phyloP scores from a whole-genome alignment of 2,113 vertebrate species.

The Dendrocopos noguchii region DNA sequence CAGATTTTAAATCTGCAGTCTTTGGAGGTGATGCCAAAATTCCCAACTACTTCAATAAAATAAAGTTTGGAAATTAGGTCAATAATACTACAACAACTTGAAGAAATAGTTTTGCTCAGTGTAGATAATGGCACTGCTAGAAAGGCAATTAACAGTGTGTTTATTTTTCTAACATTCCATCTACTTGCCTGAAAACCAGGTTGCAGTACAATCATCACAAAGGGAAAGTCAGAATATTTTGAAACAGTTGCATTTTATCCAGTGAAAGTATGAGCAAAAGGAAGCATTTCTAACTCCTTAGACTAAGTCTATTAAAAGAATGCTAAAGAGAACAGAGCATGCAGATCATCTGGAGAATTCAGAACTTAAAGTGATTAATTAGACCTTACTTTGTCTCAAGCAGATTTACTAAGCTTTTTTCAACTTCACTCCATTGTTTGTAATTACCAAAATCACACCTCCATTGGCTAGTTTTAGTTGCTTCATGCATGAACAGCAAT shows the following conservation, averaged over 20 bases:
- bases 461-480: constrained; percentile 66
- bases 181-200: constrained; percentile 41
- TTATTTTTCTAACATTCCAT: constrained; percentile 61
- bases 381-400: constrained; percentile 79
- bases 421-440: constrained; percentile 79
- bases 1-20: not conserved
- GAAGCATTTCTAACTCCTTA: constrained; percentile 48
- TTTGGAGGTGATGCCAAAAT: not conserved
- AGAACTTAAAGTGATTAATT: constrained; percentile 84
- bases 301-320: constrained; percentile 64
- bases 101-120: not conserved
- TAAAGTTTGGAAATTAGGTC: not conserved
- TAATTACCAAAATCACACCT: constrained; percentile 81
- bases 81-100: not conserved
- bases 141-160: not conserved
- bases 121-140: not conserved
- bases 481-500: constrained; percentile 85
- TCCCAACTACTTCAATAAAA: not conserved
- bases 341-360: constrained; percentile 77
- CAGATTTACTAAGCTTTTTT: constrained; percentile 79
- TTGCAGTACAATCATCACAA: constrained; percentile 19
- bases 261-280: constrained; percentile 17
- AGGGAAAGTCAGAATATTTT: constrained; percentile 20
- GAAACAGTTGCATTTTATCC: constrained; percentile 39
- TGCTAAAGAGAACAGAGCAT: constrained; percentile 54